These are phyloP conservation scores for Microcebus jonahi DNA, from an alignment of 2,113 vertebrate species.

Conservation along the genomic window DNA sequence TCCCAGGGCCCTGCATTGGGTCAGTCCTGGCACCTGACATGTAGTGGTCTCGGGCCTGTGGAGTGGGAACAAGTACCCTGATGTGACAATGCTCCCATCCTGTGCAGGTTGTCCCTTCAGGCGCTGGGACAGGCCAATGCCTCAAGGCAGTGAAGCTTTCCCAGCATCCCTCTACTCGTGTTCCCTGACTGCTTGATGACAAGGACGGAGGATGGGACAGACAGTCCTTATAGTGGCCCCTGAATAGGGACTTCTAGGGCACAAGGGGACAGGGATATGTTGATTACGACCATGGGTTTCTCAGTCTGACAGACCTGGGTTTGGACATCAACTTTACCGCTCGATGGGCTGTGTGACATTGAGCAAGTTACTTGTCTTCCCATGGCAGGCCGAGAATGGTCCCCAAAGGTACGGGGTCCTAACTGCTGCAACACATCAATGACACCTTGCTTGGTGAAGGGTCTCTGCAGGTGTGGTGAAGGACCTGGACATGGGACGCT, in stretches of 20 bases:
- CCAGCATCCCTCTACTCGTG: background rate
- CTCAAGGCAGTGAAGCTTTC: background rate
- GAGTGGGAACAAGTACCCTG: too few relatives aligned
- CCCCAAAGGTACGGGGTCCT: background rate
- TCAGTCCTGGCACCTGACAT: background rate
- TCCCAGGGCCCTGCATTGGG: too few relatives aligned
- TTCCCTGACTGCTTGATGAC: background rate
- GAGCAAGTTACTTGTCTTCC: background rate
- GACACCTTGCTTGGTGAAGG: background rate
- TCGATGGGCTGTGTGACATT: background rate
- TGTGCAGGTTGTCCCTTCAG: background rate
- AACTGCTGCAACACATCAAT: background rate
- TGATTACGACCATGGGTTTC: background rate
- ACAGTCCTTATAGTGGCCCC: background rate
- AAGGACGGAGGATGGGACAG: background rate
- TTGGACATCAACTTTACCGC: background rate
- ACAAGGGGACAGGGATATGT: background rate
- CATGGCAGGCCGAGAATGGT: background rate
- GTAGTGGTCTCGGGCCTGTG: background rate
- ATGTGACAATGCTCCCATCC: rapidly evolving
- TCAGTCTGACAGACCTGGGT: background rate
- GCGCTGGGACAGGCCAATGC: background rate
- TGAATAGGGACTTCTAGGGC: background rate
- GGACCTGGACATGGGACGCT: background rate
- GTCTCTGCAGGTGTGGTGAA: background rate